Evolutionary conservation across 1,140 invertebrate species (phyloP).

Genomic region (Lineus longissimus): DNA sequence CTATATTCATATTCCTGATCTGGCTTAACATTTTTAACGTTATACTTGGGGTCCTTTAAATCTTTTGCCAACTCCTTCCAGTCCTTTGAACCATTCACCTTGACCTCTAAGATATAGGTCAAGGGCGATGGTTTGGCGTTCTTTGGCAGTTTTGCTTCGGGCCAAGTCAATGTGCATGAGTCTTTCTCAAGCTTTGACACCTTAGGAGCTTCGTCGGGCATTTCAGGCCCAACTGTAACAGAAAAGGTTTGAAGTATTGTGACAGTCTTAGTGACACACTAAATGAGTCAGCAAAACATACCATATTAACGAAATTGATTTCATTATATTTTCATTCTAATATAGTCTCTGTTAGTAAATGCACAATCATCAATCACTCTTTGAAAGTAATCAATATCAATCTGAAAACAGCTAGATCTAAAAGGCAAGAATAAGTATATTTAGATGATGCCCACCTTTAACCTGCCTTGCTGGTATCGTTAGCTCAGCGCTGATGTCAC

Average conservation of each 20-base stretch:
- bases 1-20: conserved; percentile 1
- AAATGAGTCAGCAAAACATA: too few species aligned
- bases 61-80: conserved; percentile 43
- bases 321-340: too few species aligned
- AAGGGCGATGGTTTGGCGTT: conserved; percentile 15
- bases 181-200: background rate
- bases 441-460: too few species aligned
- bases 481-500: conserved; percentile 59
- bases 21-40: conserved; percentile 13
- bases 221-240: background rate
- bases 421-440: too few species aligned
- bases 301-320: too few species aligned
- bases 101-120: conserved; percentile 39
- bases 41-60: conserved; percentile 22
- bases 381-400: too few species aligned
- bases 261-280: too few species aligned
- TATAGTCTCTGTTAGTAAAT: too few species aligned
- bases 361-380: too few species aligned
- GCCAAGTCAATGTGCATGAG: background rate
- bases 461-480: too few species aligned
- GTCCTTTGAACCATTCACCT: conserved; percentile 30
- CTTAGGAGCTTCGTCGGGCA: background rate
- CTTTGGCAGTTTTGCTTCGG: background rate
- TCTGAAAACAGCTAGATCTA: too few species aligned
- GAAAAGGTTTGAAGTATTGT: too few species aligned